Evolutionary conservation across 2,113 vertebrate species (phyloP), one percentile per base, ranked within the genome.

Genomic region (Malurus cyaneus): DNA sequence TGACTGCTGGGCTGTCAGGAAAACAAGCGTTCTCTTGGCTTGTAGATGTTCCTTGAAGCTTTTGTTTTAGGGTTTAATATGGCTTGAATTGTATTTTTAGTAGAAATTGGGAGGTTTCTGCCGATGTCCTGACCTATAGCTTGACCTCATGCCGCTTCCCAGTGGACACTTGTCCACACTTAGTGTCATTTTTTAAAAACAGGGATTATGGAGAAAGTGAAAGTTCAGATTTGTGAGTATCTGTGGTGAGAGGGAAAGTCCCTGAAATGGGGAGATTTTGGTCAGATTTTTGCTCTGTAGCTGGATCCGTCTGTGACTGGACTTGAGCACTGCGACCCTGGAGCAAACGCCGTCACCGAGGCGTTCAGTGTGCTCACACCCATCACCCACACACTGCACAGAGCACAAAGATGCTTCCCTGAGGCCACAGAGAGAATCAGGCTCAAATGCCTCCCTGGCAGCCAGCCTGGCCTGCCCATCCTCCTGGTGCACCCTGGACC

Each of bases 91-190:
- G n/a, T 42, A 13, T 11, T 80, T 77, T 89, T 64, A 50, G 19
- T 19, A 77, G 57, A 49, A 53, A 24, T 1, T 16, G 26, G 12
- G 18, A 52, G n/a, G 9, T 64, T 91, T 88, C 70, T 94, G 54
- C n/a, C 56, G n/a, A 5, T 62, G 41, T 47, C 50, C 61, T 67
- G 25, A 29, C 25, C 0, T 0, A 14, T 5, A 25, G 7, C 32
- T 34, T 42, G 17, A 66, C 28, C 18, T 54, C 10, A 0, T 0
- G 1, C 18, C 5, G 0, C 24, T 29, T 82, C 25, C n/a, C 0
- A 0, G 12, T 29, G 41, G 36, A 67, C 16, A 0, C 18, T 46
- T 31, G 20, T 13, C n/a, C 5, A 3, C 28, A 8, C 1, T 28
- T 39, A n/a, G 11, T 28, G 14, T 28, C 20, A 2, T 20, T 25